phyloP scores from a whole-genome alignment of 2,797 vertebrate species.

The Epinephelus awoara region DNA sequence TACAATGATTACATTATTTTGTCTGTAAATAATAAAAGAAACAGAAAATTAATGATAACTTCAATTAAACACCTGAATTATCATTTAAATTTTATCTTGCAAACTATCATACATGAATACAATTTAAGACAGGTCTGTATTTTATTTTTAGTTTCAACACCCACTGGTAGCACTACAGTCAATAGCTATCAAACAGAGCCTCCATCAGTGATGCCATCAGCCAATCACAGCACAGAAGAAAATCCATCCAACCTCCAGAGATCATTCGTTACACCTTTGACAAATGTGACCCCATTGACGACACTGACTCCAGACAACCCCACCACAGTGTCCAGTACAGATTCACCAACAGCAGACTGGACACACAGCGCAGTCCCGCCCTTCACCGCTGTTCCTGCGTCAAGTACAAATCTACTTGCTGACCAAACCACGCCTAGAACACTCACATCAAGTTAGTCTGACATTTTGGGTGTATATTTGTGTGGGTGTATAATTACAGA shows the following conservation, averaged over 20 bases:
- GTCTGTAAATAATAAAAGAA: not conserved
- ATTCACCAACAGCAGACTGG: no score
- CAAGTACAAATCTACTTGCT: not conserved
- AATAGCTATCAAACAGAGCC: not conserved
- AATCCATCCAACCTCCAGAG: not conserved
- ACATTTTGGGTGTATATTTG: not conserved
- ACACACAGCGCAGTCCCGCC: not conserved
- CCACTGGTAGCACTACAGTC: not conserved
- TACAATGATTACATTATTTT: not conserved
- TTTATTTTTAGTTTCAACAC: constrained; percentile 1
- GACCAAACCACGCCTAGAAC: constrained; percentile 12
- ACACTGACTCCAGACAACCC: not conserved
- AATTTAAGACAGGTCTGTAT: not conserved
- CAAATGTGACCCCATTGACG: not conserved
- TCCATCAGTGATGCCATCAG: not conserved
- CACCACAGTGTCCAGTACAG: not conserved
- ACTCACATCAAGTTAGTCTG: constrained; percentile 12
- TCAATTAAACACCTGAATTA: no score
- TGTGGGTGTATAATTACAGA: constrained; percentile 4
- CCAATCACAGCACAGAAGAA: not conserved
- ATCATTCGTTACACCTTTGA: not conserved
- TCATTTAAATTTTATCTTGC: not conserved
- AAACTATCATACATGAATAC: not conserved
- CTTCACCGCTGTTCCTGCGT: not conserved
- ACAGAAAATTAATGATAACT: not conserved